Evolutionary conservation across 2,888 invertebrate species (phyloP), one percentile per base, ranked within the genome.

Genomic region (Agonopterix alstromeriana): DNA sequence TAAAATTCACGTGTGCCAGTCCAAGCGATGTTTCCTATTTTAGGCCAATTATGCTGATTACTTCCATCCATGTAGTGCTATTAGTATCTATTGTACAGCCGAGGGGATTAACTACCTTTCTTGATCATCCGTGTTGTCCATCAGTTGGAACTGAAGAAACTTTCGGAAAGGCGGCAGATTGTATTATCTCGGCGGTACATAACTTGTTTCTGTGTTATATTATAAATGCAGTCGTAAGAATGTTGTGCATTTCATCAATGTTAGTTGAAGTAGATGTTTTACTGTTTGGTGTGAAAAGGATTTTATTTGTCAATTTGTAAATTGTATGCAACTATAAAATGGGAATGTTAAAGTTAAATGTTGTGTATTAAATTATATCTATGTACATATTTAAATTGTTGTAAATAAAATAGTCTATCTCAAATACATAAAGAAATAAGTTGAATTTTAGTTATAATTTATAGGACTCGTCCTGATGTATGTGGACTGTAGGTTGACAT

Each of bases 361-460:
- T 82, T 81, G 75, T 79, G 72, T 76, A 77, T 73, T 72, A 67
- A 74, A 74, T 75, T 77, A 60, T 63, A 56, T 78, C 68, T 82
- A 73, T 77, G 84, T 84, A 85, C 72, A 74, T 82, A 81, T 70
- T 47, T 74, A 75, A 78, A 80, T 84, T 83, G 78, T 82, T 85
- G 85, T 86, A 85, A 83, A 84, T 86, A 83, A 40, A 72, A 85
- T 82, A 82, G 82, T 83, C 69, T 82, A 86, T 82, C 67, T 76
- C 70, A 71, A 74, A 70, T 50, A 48, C 45, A 48, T 50, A 35
- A 42, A 49, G 10, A 11, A 40, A 44, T 58, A 56, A 58, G 59
- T 59, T 60, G 42, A 52, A 17, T 56, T 53, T 58, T 44, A 58
- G 53, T 61, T 61, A 52, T 43, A 48, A 46, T 11, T 42, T 43